Percentiles rank a stretch among this genome's conserved stretches.
Evolutionary conservation across 1,140 invertebrate genomes (phyloP).

Genomic region (Drosophila hydei): DNA sequence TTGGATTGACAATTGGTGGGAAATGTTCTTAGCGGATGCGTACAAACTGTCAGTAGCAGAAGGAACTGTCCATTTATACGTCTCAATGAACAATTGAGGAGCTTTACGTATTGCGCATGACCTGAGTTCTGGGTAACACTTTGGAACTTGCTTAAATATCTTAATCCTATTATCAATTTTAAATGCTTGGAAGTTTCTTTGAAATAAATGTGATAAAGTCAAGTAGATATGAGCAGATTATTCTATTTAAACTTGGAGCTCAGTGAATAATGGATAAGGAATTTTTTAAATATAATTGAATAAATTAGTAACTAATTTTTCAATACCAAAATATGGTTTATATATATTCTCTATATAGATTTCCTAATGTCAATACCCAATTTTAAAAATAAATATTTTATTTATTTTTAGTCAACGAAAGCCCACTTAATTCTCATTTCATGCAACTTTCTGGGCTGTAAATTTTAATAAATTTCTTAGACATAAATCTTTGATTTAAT

Average conservation of each 20-base stretch:
- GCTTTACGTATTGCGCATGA: slow-evolving; percentile 41
- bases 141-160: slow-evolving; percentile 9
- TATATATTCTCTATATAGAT: neutral
- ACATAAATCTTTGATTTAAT: slow-evolving; percentile 2
- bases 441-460: neutral
- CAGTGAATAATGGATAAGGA: neutral
- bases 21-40: slow-evolving; percentile 60
- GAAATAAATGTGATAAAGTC: neutral
- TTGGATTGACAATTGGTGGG: slow-evolving; percentile 67
- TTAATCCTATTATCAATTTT: slow-evolving; percentile 13
- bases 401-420: neutral
- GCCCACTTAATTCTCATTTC: neutral
- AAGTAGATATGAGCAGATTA: neutral
- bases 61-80: slow-evolving; percentile 62
- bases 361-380: too few relatives aligned
- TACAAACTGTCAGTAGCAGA: slow-evolving; percentile 26
- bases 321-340: too few relatives aligned
- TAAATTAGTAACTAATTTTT: too few relatives aligned
- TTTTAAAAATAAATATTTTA: neutral
- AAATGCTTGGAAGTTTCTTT: neutral
- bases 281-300: too few relatives aligned
- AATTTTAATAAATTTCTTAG: neutral
- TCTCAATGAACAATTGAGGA: slow-evolving; percentile 58
- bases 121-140: slow-evolving; percentile 60
- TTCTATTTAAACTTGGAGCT: neutral